phyloP scores from a whole-genome alignment of 1,140 invertebrate genomes.

The Mamestra configurata region DNA sequence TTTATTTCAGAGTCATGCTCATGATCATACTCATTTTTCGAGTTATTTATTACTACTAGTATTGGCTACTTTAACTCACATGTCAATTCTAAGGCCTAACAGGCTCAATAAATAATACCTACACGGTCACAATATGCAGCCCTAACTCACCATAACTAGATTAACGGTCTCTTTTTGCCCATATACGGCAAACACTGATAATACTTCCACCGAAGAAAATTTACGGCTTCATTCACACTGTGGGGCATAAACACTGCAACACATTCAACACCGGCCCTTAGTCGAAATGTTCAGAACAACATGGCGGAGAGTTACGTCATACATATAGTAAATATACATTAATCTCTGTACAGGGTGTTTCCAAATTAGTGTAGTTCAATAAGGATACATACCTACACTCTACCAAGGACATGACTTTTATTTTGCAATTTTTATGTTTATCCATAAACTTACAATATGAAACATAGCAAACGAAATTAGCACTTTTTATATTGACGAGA shows the following conservation, averaged over 20 bases:
- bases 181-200: slow-evolving; percentile 24
- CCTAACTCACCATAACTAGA: slow-evolving; percentile 33
- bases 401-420: no score
- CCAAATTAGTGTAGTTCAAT: no score
- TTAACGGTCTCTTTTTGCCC: slow-evolving; percentile 30
- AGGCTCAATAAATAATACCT: slow-evolving; percentile 6
- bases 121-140: slow-evolving; percentile 3
- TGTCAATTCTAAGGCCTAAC: not conserved
- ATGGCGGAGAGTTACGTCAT: slow-evolving; percentile 6
- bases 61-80: not conserved
- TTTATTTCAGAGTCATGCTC: no score
- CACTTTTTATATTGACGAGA: no score
- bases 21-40: no score
- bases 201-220: not conserved
- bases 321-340: not conserved
- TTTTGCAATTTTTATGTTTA: no score
- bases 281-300: slow-evolving; percentile 12
- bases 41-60: not conserved
- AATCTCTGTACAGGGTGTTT: not conserved
- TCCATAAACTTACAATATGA: no score
- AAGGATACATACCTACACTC: no score
- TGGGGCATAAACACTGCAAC: slow-evolving; percentile 21
- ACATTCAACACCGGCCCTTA: slow-evolving; percentile 13
- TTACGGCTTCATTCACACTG: slow-evolving; percentile 34
- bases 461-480: no score